phyloP scores from a whole-genome alignment of 1,140 invertebrate species.

The Radopholus similis region DNA sequence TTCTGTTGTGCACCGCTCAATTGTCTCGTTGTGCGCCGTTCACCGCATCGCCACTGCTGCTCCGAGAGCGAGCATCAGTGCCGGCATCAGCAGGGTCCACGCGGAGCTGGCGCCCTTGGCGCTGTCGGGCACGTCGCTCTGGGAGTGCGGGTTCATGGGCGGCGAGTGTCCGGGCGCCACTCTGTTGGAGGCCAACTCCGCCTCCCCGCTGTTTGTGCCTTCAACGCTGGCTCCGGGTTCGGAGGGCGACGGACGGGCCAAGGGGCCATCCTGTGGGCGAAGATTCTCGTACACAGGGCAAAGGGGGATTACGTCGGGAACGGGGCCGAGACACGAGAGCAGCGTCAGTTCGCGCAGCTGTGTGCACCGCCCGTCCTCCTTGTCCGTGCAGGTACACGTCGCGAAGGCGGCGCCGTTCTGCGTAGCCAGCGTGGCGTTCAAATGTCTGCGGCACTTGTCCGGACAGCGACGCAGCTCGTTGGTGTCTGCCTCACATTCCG shows the following conservation, averaged over 20 bases:
- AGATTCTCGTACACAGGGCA: neutral
- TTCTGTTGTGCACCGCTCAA: no score
- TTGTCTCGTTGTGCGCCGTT: neutral
- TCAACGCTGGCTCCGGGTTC: neutral
- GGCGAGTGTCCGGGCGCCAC: neutral
- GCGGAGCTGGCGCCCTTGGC: neutral
- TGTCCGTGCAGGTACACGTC: constrained; percentile 48
- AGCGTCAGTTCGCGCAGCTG: constrained; percentile 41
- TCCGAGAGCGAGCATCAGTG: neutral
- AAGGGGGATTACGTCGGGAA: neutral
- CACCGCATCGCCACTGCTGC: neutral
- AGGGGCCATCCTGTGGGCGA: neutral
- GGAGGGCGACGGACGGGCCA: neutral
- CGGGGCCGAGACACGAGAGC: constrained; percentile 28
- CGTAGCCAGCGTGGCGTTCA: constrained; percentile 46
- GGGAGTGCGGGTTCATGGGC: neutral
- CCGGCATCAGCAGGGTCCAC: no score
- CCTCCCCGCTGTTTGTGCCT: no score
- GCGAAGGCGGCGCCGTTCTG: constrained; percentile 29
- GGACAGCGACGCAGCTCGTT: constrained; percentile 37
- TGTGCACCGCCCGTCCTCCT: constrained; percentile 43
- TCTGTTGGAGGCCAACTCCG: neutral
- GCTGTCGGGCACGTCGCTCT: neutral
- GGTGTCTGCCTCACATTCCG: constrained; percentile 51
- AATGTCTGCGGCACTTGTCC: constrained; percentile 42